Evolutionary conservation across 2,113 vertebrate genomes (phyloP), one percentile per base, ranked within the genome.

Genomic region (Anolis carolinensis): DNA sequence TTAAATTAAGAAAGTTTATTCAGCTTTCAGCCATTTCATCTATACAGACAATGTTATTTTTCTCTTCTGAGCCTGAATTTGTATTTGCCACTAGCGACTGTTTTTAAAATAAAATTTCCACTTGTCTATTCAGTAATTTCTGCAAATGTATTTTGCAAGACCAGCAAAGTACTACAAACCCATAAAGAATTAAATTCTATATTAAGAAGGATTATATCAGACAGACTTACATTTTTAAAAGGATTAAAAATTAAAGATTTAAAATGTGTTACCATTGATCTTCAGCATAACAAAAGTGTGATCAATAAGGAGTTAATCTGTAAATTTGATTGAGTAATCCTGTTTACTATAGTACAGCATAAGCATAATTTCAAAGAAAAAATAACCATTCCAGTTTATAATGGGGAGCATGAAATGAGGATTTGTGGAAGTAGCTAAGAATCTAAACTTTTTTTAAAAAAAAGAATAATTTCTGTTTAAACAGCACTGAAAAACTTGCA

Each of bases 321-420:
- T 93, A 98, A 99, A 99, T 97, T 93, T 96, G 95, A 98, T 97
- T 97, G 95, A 97, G 97, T 97, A 98, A 99, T 98, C 98, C 96
- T 96, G 94, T 98, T 98, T 97, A 94, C 94, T 82, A 76, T 95
- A 97, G 94, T 90, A 90, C 88, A 90, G 92, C 91, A 94, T 87
- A 95, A 97, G 96, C 90, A 96, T 96, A 92, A 97, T 97, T 96
- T 96, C 94, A 91, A 95, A 95, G 95, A 73, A 94, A 34, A 65
- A 36, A 89, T 90, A 79, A 84, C 81, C 89, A 50, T 82, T 93
- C 36, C 88, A 70, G 73, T 48, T 76, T 44, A 89, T 81, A 86
- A 13, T 23, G 59, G 79, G 84, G 93, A 87, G 73, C 30, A 62
- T 75, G 30, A 0, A 1, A 59, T 25, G 67, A 52, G 30, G 6